Evolutionary conservation across 2,113 vertebrate species (phyloP).

Genomic region (Cichladusa arquata): DNA sequence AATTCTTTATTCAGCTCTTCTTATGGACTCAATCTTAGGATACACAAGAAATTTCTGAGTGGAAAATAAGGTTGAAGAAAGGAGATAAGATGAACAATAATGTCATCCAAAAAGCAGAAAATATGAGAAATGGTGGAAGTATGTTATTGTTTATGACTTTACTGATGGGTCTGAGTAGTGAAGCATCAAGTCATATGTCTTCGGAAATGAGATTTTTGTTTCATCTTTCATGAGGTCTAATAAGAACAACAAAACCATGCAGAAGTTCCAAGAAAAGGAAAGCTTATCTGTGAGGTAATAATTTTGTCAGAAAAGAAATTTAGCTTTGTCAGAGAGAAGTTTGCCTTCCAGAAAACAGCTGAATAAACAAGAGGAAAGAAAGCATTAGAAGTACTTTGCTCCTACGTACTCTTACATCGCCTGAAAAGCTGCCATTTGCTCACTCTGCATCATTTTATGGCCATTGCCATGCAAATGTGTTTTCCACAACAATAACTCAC

Average conservation of each 20-base stretch:
- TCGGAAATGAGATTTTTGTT: background rate
- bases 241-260: background rate
- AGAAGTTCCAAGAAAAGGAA: background rate
- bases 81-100: background rate
- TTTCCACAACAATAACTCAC: background rate
- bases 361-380: background rate
- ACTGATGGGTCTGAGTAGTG: background rate
- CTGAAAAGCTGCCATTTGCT: background rate
- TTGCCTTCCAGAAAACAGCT: background rate
- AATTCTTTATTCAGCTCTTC: background rate
- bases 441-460: background rate
- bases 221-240: background rate
- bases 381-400: background rate
- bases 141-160: background rate
- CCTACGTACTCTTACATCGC: background rate
- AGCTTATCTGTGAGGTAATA: background rate
- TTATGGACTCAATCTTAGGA: background rate
- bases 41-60: background rate
- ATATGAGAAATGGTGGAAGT: background rate
- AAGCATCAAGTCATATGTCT: background rate
- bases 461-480: rapidly evolving
- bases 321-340: background rate
- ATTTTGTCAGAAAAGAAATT: background rate
- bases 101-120: background rate
- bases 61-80: background rate